Base-by-base conservation (phyloP, 2,797 vertebrate genomes). In the Catostomus latipinnis region DNA sequence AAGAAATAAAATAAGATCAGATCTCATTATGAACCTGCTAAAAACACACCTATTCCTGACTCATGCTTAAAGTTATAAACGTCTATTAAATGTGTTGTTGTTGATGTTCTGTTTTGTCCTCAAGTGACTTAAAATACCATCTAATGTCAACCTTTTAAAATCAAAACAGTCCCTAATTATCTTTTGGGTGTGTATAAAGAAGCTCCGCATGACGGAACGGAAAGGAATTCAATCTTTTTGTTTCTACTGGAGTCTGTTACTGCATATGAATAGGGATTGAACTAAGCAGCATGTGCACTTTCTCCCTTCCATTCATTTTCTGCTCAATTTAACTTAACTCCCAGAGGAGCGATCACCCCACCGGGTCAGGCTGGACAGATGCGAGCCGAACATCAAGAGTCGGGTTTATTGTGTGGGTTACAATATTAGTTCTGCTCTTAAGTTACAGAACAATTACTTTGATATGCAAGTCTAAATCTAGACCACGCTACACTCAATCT, bases 281-380 rank as follows among this genome's bases (percentile, higher is more conserved):
- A 72, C 78, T 68, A 74, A 74, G 74, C 80, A 67, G 80, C 82
- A 78, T 78, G 80, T 76, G 71, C 61, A 69, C 63, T 50, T 78
- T 69, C 82, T 76, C 52, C 53, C 63, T 62, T 84, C 78, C 86
- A 71, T 85, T 85, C 84, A 84, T 85, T 85, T 82, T 84, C 69
- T 71, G 72, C 84, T 84, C 84, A 85, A 87, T 85, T 87, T 82
- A 85, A 74, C 81, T 54, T 18, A n/a, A 63, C 53, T 45, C 63
- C 54, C 57, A 72, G 67, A 71, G 72, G 76, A 77, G 67, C 62
- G 50, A 62, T 56, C 71, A 10, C 56, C 52, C 46, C 66, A 48
- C 56, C 18, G 66, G 76, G 80, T 67, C 73, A 34, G 34, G 3
- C 34, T 34, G 34, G 34, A 34, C 34, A 34, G 34, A 34, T 34